Conservation (phyloP, 2,888 invertebrate species). For the Podotricha telesiphe region DNA sequence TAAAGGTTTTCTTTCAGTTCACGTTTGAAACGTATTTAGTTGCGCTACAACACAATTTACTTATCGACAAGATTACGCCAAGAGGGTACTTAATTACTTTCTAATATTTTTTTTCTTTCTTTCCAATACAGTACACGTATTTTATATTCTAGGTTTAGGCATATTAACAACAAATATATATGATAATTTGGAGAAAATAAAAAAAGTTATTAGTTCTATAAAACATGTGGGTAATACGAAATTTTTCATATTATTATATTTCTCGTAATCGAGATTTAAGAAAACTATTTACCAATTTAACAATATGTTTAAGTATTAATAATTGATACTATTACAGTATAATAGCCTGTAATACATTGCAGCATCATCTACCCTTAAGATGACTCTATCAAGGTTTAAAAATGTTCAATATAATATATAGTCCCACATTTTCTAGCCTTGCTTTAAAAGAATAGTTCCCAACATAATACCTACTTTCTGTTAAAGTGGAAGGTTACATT, state of each 20-base stretch:
- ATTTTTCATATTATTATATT: too few species aligned
- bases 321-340: neutral
- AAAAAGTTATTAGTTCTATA: too few species aligned
- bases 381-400: neutral
- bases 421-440: neutral
- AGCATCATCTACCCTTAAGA: neutral
- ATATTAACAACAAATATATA: too few species aligned
- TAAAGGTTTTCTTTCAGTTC: neutral
- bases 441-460: neutral
- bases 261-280: too few species aligned
- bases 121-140: constrained; percentile 3
- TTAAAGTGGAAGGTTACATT: neutral
- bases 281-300: too few species aligned
- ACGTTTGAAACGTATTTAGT: neutral
- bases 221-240: too few species aligned
- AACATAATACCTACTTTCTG: neutral
- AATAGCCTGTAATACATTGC: neutral
- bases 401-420: neutral
- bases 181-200: too few species aligned
- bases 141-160: too few species aligned
- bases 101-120: too few species aligned
- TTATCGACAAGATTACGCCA: constrained; percentile 6
- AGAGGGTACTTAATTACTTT: neutral
- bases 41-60: neutral
- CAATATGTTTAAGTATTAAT: too few species aligned